phyloP scores from a whole-genome alignment of 2,888 invertebrate genomes.

The Mycogona germanica region DNA sequence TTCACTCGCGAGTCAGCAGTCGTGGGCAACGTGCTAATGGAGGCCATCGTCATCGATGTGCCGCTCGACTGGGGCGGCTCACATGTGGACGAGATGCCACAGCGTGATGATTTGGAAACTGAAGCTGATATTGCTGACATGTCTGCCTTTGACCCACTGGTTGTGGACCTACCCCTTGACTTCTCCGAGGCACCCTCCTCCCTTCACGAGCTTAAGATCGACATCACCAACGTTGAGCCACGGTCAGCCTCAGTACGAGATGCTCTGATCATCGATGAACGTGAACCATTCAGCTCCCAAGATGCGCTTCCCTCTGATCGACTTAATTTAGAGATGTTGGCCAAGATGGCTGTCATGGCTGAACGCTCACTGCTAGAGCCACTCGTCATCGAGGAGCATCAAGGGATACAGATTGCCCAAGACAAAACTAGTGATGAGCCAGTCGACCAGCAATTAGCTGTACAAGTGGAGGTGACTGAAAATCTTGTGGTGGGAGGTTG shows the following conservation, averaged over 20 bases:
- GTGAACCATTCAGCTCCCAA: slow-evolving; percentile 1
- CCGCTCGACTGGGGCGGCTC: slow-evolving; percentile 70
- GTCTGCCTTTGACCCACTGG: slow-evolving; percentile 39
- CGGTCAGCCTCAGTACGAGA: too few relatives aligned
- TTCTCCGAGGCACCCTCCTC: slow-evolving; percentile 16
- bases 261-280: slow-evolving; percentile 14
- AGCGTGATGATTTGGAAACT: slow-evolving; percentile 51
- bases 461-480: too few relatives aligned
- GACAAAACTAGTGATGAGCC: too few relatives aligned
- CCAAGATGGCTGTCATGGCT: too few relatives aligned
- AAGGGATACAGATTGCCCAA: too few relatives aligned
- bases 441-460: too few relatives aligned
- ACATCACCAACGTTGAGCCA: slow-evolving; percentile 2
- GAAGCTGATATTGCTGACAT: slow-evolving; percentile 78
- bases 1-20: slow-evolving; percentile 82
- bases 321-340: slow-evolving; percentile 5
- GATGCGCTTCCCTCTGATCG: too few relatives aligned
- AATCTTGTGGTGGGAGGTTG: too few relatives aligned
- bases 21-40: slow-evolving; percentile 76
- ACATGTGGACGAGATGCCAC: slow-evolving; percentile 32
- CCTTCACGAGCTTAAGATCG: slow-evolving; percentile 13
- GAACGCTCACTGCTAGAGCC: too few relatives aligned
- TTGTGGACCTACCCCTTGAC: slow-evolving; percentile 20
- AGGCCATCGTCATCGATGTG: slow-evolving; percentile 81
- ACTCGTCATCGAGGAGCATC: too few relatives aligned